A percentile compares a stretch with the other conserved stretches of the same genome.
Conservation (phyloP, 2,113 vertebrate genomes). For the Solea senegalensis region DNA sequence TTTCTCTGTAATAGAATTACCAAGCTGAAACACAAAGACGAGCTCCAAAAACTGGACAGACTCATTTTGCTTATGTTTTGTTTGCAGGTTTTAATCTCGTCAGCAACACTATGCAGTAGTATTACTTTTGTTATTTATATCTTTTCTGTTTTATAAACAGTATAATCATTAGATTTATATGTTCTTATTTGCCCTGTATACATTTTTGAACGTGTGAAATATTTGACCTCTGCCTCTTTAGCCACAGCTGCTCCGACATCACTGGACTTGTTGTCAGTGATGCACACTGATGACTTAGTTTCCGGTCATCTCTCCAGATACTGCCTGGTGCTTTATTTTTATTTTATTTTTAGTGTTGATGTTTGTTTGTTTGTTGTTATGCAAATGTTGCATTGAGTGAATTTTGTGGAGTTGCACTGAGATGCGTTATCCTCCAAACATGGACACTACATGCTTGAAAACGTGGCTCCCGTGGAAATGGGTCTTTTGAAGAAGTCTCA, state of each 20-base stretch:
- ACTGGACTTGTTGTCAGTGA: slow-evolving; percentile 15
- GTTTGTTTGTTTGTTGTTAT: background rate
- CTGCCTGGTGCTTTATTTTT: slow-evolving; percentile 25
- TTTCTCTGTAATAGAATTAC: slow-evolving; percentile 51
- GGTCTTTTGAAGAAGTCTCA: background rate
- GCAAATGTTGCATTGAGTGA: no score
- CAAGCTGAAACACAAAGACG: slow-evolving; percentile 33
- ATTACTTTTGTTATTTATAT: slow-evolving; percentile 48
- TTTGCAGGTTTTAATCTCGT: slow-evolving; percentile 38
- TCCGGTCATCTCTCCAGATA: slow-evolving; percentile 19
- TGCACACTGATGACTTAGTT: slow-evolving; percentile 13
- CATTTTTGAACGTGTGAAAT: slow-evolving; percentile 29
- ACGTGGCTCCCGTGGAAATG: background rate
- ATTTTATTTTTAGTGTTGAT: slow-evolving; percentile 24
- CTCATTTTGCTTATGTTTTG: background rate
- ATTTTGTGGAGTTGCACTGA: slow-evolving; percentile 21
- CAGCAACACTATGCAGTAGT: slow-evolving; percentile 45
- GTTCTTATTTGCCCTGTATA: slow-evolving; percentile 34
- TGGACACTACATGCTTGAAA: slow-evolving; percentile 2
- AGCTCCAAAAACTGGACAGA: slow-evolving; percentile 35
- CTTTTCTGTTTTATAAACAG: slow-evolving; percentile 26
- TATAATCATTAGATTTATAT: slow-evolving; percentile 14
- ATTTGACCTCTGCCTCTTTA: slow-evolving; percentile 42
- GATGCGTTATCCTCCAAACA: slow-evolving; percentile 9
- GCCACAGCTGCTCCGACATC: slow-evolving; percentile 25